Conservation (phyloP, 2,888 invertebrate species). For the Troides oblongomaculatus region DNA sequence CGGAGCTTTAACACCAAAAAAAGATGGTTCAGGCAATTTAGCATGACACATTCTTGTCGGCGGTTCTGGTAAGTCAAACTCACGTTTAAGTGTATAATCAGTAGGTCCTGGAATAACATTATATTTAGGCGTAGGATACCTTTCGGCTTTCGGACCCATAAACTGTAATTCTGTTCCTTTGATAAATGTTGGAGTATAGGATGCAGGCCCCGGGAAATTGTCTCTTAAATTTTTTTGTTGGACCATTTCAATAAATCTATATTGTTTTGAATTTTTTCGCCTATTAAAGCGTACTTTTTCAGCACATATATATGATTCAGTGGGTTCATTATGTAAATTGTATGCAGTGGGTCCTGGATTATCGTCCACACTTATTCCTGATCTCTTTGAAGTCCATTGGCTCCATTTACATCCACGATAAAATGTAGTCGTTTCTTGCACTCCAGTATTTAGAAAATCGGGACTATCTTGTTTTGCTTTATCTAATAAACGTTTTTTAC, state of each 20-base stretch:
- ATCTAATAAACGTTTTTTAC: constrained; percentile 37
- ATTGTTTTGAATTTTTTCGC: constrained; percentile 56
- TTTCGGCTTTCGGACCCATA: constrained; percentile 51
- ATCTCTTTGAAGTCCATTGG: constrained; percentile 49
- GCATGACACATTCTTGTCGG: constrained; percentile 46
- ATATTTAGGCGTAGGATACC: constrained; percentile 44
- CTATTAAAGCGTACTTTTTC: constrained; percentile 53
- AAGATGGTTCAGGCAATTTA: constrained; percentile 48
- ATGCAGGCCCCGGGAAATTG: constrained; percentile 55
- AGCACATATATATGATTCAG: constrained; percentile 45
- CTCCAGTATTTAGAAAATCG: constrained; percentile 55
- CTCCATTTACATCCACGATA: constrained; percentile 73
- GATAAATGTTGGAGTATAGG: constrained; percentile 51
- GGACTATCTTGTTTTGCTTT: constrained; percentile 41
- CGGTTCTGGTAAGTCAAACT: constrained; percentile 50
- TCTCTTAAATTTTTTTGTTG: constrained; percentile 54
- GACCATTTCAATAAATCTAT: constrained; percentile 61
- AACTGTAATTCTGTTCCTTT: constrained; percentile 44
- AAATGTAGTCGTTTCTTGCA: constrained; percentile 54
- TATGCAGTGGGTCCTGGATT: constrained; percentile 65
- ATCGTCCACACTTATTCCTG: constrained; percentile 34
- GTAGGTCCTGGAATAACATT: constrained; percentile 55
- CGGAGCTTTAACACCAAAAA: constrained; percentile 55
- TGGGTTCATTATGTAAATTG: constrained; percentile 40
- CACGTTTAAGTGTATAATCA: constrained; percentile 52